These are phyloP conservation scores for Poeciliopsis infans DNA, from an alignment of 2,797 vertebrate species.

Conservation along the genomic window DNA sequence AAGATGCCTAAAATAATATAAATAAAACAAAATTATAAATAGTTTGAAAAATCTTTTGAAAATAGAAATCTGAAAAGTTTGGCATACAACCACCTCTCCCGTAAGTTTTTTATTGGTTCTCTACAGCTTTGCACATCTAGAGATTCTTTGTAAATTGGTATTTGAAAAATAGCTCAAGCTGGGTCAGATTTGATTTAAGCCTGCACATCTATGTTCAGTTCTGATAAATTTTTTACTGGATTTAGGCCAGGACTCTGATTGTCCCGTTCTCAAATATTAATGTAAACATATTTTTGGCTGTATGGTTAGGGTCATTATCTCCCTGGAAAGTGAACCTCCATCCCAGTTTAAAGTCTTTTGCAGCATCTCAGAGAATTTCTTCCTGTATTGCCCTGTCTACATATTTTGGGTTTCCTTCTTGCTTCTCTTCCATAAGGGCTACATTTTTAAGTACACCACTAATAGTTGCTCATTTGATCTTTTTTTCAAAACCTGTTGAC, in stretches of 20 bases:
- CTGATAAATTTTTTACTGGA: background rate
- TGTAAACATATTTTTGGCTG: background rate
- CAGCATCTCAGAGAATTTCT: background rate
- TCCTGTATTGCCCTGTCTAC: background rate
- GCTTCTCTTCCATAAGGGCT: background rate
- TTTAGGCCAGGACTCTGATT: background rate
- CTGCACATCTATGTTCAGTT: background rate
- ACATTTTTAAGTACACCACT: background rate
- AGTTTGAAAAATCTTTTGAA: background rate
- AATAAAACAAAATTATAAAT: background rate
- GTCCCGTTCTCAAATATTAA: background rate
- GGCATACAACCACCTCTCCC: background rate
- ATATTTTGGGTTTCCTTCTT: background rate
- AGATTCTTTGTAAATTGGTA: background rate
- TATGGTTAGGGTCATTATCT: background rate
- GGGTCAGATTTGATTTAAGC: background rate
- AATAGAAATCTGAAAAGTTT: background rate
- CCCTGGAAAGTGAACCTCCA: background rate
- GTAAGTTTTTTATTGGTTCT: background rate
- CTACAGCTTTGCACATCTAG: background rate
- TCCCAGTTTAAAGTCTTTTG: background rate
- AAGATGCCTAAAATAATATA: background rate
- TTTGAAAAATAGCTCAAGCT: background rate
- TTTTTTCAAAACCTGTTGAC: background rate
- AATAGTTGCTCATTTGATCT: background rate